Evolutionary conservation across 2,797 vertebrate genomes (phyloP), one percentile per base, ranked within the genome.

Genomic region (Anguilla obscura): DNA sequence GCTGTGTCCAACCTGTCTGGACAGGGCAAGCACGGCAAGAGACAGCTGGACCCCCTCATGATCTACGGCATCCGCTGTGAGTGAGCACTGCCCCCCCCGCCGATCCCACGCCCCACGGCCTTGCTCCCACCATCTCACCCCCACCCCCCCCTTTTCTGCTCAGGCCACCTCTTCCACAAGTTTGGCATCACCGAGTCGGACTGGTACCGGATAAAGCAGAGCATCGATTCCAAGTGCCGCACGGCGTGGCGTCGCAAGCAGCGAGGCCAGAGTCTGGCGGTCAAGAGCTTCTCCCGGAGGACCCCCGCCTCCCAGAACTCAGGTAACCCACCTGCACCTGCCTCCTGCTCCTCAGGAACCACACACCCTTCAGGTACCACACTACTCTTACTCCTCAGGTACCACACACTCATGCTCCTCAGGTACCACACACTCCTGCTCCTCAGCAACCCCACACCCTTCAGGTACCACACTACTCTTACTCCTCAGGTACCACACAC

Each of bases 131-230:
- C 40, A 5, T 76, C 71, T 36, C 66, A 90, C 90, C 3, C 40
- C 45, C 8, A 18, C 12, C 36, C 74, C 6, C 1, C 18, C 79
- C 45, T n/a, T 18, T 2, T 88, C 7, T 48, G 91, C 89, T 0
- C 91, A 99, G 99, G 99, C 93, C 99, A 99, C 92, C 94, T 99
- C 18, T 99, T 99, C 91, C 97, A 99, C 93, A 99, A 99, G 89
- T 99, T 99, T 87, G 95, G 95, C 79, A 99, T 99, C 94, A 96
- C 96, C 0, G 99, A 99, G 86, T 99, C 98, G 0, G 99, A 99
- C 94, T 99, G 99, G 99, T 99, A 99, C 83, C 96, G 99, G 21
- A 99, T 99, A 93, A 99, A 99, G 91, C 99, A 99, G 92, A 99
- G 99, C 95, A 99, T 99, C 0, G 99, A 99, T 92, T 99, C 99